These are phyloP conservation scores for Cataglyphis livida DNA, from an alignment of 2,888 invertebrate genomes.

Conservation along the genomic window DNA sequence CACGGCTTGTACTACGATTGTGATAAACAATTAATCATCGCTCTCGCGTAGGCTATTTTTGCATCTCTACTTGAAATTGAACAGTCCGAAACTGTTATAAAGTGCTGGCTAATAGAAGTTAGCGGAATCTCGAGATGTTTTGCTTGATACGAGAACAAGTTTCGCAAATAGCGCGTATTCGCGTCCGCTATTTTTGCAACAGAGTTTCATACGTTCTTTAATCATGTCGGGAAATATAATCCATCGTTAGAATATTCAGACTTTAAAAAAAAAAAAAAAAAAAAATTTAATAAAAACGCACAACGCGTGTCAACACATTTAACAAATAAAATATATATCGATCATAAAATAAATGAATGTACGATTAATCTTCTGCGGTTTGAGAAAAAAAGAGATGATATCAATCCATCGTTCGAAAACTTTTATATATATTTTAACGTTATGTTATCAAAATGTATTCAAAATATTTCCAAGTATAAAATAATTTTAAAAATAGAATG, in stretches of 20 bases:
- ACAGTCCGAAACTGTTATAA: constrained; percentile 7
- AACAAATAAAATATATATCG: not conserved
- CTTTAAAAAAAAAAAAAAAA: not conserved
- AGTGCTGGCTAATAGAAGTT: not conserved
- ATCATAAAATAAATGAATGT: not conserved
- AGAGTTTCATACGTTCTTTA: not conserved
- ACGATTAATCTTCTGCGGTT: not conserved
- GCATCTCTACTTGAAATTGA: not conserved
- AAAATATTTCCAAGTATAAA: not conserved
- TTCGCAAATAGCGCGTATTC: constrained; percentile 4
- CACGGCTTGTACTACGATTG: not conserved
- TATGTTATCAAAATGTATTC: not conserved
- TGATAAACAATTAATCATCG: not conserved
- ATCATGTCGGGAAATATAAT: not conserved
- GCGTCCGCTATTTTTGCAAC: not conserved
- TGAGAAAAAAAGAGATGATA: not conserved
- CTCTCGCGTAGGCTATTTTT: not conserved
- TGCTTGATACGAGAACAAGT: not conserved
- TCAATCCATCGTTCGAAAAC: not conserved
- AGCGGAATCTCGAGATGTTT: not conserved
- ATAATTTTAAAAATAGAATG: not conserved
- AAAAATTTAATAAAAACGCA: not conserved
- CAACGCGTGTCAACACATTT: not conserved
- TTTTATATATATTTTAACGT: not conserved
- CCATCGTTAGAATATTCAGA: not conserved